These are phyloP conservation scores for Acestrorhynchus altus DNA, from an alignment of 2,797 vertebrate species.

Conservation along the genomic window DNA sequence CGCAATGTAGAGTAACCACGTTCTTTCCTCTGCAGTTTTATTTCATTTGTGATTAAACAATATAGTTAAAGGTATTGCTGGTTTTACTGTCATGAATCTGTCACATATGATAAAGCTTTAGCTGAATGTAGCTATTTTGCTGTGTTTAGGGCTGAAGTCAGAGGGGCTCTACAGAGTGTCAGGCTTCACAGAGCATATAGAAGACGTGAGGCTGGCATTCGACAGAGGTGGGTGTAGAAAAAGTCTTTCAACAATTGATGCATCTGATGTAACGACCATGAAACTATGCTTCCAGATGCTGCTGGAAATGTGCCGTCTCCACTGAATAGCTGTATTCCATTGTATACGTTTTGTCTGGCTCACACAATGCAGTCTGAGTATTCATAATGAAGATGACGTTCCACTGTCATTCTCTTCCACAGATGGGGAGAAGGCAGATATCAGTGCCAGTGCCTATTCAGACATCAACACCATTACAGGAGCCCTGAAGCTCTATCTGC, in stretches of 20 bases:
- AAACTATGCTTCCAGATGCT: not conserved
- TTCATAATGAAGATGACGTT: constrained; percentile 3
- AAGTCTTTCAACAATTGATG: not conserved
- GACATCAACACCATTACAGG: constrained; percentile 99
- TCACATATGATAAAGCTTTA: not conserved
- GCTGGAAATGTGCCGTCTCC: not conserved
- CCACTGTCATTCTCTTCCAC: constrained; percentile 44
- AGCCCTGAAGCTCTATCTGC: constrained; percentile 97
- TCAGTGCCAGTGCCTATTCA: constrained; percentile 89
- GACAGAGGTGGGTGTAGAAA: constrained; percentile 87
- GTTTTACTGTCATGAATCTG: not conserved
- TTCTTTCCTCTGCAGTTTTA: not conserved
- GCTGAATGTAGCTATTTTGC: constrained; percentile 10
- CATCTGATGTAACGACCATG: not conserved
- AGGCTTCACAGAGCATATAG: constrained; percentile 96
- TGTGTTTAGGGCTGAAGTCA: constrained; percentile 87
- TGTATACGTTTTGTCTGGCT: not conserved
- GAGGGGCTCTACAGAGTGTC: constrained; percentile 97
- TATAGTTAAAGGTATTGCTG: not conserved
- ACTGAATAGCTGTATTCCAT: not conserved
- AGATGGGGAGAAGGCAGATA: constrained; percentile 97
- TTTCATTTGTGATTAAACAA: not conserved
- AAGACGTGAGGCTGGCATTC: constrained; percentile 94
- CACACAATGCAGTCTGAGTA: not conserved
- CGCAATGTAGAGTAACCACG: not conserved